phyloP scores from a whole-genome alignment of 2,113 vertebrate genomes.

The Corythaeola cristata region DNA sequence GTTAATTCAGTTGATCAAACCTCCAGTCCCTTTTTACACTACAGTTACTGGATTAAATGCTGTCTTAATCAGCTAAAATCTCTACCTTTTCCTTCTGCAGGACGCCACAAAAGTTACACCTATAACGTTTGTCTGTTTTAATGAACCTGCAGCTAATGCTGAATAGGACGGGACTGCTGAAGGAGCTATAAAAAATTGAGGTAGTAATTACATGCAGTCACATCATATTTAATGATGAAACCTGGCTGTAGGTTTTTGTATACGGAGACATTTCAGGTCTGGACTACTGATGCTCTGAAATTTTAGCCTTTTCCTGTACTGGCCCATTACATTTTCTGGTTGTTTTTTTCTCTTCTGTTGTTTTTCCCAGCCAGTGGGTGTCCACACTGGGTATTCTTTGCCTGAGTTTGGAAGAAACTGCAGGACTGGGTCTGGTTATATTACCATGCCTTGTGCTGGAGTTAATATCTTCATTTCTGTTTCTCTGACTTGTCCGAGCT shows the following conservation, averaged over 20 bases:
- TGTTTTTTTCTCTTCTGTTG: not conserved
- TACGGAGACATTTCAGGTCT: not conserved
- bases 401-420: not conserved
- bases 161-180: not conserved
- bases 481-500: not conserved
- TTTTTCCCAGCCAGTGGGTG: not conserved
- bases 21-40: not conserved
- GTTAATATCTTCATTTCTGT: not conserved
- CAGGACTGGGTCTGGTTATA: not conserved
- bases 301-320: not conserved
- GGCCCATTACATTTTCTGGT: not conserved
- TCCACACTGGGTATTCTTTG: not conserved
- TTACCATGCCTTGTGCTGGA: not conserved
- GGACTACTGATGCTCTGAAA: not conserved
- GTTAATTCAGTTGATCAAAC: conserved; percentile 41
- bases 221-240: not conserved
- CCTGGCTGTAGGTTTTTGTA: not conserved
- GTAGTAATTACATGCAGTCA: not conserved
- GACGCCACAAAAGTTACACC: not conserved
- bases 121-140: not conserved
- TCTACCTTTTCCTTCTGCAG: not conserved
- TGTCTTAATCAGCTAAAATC: not conserved
- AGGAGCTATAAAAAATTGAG: not conserved
- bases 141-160: not conserved
- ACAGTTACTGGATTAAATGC: not conserved